phyloP scores from a whole-genome alignment of 2,113 vertebrate species.

The Dipodomys stephensi region DNA sequence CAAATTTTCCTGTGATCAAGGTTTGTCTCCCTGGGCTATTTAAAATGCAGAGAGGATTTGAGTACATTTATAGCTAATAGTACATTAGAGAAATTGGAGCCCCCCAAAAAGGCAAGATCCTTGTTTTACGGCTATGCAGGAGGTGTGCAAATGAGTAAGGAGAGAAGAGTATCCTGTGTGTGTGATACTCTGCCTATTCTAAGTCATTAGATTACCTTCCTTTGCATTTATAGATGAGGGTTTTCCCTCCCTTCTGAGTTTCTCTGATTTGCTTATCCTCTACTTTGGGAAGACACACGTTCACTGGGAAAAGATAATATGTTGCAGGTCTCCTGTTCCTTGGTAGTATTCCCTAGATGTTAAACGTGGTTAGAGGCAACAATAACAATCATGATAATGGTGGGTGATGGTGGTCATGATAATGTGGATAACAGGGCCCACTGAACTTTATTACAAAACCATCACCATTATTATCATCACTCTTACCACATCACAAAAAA shows the following conservation, averaged over 20 bases:
- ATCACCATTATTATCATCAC: neutral
- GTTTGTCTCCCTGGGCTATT: neutral
- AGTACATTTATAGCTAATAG: neutral
- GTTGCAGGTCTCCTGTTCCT: neutral
- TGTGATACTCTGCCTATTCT: neutral
- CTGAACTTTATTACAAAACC: slow-evolving; percentile 37
- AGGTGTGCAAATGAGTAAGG: neutral
- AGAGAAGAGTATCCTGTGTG: neutral
- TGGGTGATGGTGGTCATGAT: neutral
- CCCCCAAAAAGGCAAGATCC: neutral
- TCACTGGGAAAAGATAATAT: slow-evolving; percentile 21
- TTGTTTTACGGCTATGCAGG: neutral
- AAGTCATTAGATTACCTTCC: neutral
- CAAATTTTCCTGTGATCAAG: neutral
- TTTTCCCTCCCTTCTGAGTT: slow-evolving; percentile 12
- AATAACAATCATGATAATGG: neutral
- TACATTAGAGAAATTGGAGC: neutral
- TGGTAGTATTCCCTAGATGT: neutral
- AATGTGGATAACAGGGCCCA: slow-evolving; percentile 6
- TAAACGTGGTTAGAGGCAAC: slow-evolving; percentile 6
- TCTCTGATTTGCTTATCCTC: slow-evolving; percentile 11
- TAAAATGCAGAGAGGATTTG: neutral
- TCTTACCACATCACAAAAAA: slow-evolving; percentile 42
- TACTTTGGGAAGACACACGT: slow-evolving; percentile 57
- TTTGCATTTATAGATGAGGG: neutral